phyloP scores from a whole-genome alignment of 2,797 vertebrate genomes.

The Cheirogaleus major region DNA sequence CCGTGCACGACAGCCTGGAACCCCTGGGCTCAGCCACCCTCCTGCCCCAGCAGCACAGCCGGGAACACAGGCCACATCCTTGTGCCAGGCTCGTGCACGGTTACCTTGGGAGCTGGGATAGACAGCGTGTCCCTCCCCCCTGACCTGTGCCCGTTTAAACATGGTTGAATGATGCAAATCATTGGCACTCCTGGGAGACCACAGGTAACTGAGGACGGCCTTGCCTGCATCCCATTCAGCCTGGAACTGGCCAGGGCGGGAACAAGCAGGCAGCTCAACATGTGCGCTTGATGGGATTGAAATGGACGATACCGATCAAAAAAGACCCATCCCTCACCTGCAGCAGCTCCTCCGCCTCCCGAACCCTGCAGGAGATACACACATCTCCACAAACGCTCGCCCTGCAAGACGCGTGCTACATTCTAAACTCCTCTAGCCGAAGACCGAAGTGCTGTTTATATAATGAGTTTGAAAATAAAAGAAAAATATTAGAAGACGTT shows the following conservation, averaged over 20 bases:
- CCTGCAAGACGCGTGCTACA: background rate
- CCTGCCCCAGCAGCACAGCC: background rate
- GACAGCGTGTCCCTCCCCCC: too few relatives aligned
- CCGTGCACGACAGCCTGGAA: background rate
- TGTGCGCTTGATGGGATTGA: rapidly evolving
- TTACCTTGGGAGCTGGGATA: too few relatives aligned
- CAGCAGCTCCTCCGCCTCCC: background rate
- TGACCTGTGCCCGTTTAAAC: background rate
- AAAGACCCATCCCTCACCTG: background rate
- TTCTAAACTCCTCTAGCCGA: background rate
- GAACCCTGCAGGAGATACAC: background rate
- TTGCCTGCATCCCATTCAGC: background rate
- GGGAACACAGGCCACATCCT: background rate
- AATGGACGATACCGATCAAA: rapidly evolving
- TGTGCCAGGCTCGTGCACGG: background rate
- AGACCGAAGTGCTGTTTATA: constrained; percentile 1
- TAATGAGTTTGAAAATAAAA: constrained; percentile 68
- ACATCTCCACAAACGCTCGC: background rate
- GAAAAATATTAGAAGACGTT: constrained; percentile 60
- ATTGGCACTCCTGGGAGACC: background rate
- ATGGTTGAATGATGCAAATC: background rate
- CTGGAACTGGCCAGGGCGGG: background rate
- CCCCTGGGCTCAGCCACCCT: background rate
- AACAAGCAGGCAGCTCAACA: rapidly evolving
- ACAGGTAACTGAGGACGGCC: background rate